Conservation (phyloP, 2,888 invertebrate genomes). For the Epinotia brunnichana region DNA sequence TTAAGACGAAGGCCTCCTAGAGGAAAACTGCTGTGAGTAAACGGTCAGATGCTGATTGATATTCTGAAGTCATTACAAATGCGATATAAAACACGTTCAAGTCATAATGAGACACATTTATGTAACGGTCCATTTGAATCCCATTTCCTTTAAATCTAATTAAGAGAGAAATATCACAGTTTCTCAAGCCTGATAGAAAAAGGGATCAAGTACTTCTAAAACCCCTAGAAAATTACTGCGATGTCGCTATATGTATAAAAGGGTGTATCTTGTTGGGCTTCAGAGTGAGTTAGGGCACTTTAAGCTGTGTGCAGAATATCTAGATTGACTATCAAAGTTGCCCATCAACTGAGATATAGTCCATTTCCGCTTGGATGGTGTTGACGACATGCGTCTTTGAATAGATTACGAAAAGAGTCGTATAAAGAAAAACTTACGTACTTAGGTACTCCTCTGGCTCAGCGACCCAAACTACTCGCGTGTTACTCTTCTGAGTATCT, state of each 20-base stretch:
- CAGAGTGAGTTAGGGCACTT: not conserved
- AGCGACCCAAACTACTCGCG: too few relatives aligned
- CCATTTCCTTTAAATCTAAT: constrained; percentile 29
- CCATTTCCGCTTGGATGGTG: constrained; percentile 9
- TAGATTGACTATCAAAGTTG: constrained; percentile 14
- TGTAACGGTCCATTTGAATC: constrained; percentile 8
- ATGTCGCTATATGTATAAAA: not conserved
- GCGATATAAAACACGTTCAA: constrained; percentile 3
- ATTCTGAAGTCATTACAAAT: not conserved
- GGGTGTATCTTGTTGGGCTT: not conserved
- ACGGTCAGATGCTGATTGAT: not conserved
- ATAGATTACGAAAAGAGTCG: not conserved
- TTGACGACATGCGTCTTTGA: not conserved
- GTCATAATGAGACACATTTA: constrained; percentile 23
- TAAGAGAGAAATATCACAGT: constrained; percentile 23
- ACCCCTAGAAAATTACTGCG: not conserved
- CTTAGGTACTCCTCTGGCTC: too few relatives aligned
- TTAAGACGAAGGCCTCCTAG: not conserved
- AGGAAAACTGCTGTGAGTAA: not conserved
- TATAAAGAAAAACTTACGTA: not conserved
- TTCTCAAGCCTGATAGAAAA: not conserved
- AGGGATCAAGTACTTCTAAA: not conserved
- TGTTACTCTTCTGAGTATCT: too few relatives aligned
- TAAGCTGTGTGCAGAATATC: not conserved
- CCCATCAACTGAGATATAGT: not conserved